A percentile compares a stretch with the other conserved stretches of the same genome.
Evolutionary conservation across 2,113 vertebrate genomes (phyloP).

Genomic region (Neodon shergylaensis): DNA sequence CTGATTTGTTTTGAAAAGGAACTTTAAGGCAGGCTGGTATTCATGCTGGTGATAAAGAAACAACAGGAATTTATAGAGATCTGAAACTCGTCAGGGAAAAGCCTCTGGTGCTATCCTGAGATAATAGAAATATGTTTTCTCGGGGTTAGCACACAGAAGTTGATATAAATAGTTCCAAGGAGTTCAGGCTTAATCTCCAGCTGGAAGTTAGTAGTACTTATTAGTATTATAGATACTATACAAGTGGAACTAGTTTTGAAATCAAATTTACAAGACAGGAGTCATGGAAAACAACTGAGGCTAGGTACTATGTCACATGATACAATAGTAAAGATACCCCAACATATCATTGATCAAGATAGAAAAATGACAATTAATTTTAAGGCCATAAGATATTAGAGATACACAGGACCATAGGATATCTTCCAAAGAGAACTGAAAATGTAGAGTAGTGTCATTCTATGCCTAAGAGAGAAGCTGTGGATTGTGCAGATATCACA

Average conservation of each 20-base stretch:
- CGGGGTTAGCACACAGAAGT: background rate
- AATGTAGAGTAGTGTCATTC: background rate
- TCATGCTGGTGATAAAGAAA: background rate
- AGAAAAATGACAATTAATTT: background rate
- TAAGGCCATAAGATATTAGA: background rate
- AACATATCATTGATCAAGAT: too few species aligned
- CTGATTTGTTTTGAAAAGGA: background rate
- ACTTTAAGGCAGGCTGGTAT: background rate
- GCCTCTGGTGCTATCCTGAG: too few species aligned
- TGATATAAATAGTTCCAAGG: background rate
- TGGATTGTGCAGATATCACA: background rate
- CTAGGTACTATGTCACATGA: background rate
- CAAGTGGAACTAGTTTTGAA: background rate
- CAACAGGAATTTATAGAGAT: background rate
- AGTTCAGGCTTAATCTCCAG: background rate
- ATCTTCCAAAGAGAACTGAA: background rate
- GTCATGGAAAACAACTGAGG: background rate
- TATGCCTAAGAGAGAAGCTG: too few species aligned
- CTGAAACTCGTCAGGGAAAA: background rate
- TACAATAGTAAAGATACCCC: background rate
- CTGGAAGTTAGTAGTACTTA: background rate
- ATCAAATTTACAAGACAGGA: background rate
- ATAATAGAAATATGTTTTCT: background rate
- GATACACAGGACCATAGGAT: too few species aligned
- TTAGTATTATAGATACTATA: background rate